A percentile compares a stretch with the other conserved stretches of the same genome.
Conservation (phyloP, 2,113 vertebrate species). For the Mesoclemmys tuberculata region DNA sequence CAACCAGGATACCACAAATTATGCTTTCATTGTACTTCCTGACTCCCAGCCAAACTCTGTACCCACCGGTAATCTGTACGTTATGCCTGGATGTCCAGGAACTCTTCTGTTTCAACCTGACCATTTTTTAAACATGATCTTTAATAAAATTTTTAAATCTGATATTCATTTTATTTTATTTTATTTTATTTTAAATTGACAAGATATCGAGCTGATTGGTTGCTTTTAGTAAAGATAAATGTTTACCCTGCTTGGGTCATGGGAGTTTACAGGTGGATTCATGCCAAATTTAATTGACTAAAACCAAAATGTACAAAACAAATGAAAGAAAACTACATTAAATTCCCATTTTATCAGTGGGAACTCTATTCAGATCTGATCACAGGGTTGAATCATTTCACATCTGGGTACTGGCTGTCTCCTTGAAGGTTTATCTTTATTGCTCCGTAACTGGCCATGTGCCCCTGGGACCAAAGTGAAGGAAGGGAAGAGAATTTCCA, state of each 20-base stretch:
- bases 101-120: no score
- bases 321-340: background rate
- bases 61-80: no score
- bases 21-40: no score
- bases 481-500: slow-evolving; percentile 35
- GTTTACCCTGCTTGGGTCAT: background rate
- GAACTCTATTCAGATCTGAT: background rate
- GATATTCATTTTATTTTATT: background rate
- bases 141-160: no score
- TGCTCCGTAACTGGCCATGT: background rate
- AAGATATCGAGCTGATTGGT: background rate
- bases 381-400: background rate
- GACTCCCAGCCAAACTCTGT: no score
- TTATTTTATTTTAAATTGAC: background rate
- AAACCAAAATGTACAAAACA: background rate
- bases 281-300: background rate
- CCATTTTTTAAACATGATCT: no score
- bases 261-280: background rate
- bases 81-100: no score
- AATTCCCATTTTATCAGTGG: background rate
- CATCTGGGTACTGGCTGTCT: background rate
- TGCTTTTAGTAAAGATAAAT: background rate
- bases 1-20: no score
- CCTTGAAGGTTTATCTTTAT: background rate
- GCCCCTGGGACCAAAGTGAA: background rate